These are phyloP conservation scores for Ecliptopera silaceata DNA, from an alignment of 2,888 invertebrate genomes.

Conservation along the genomic window DNA sequence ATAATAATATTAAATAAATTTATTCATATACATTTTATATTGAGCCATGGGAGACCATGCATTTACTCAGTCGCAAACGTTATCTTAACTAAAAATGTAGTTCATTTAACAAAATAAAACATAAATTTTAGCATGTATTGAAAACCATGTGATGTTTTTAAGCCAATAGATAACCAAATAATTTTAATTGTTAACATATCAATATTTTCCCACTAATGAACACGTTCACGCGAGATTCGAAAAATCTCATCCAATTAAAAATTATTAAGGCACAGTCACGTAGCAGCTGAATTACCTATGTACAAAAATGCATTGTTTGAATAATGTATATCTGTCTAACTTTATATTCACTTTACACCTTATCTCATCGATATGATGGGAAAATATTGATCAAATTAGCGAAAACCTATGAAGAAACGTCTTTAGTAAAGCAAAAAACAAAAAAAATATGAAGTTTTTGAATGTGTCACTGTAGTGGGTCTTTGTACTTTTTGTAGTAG, in stretches of 20 bases:
- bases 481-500: conserved; percentile 20
- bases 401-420: neutral
- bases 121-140: neutral
- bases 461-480: conserved; percentile 7
- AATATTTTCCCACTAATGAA: conserved; percentile 19
- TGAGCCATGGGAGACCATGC: conserved; percentile 46
- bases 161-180: neutral
- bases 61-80: conserved; percentile 35
- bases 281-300: conserved; percentile 9
- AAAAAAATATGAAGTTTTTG: neutral
- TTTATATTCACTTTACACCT: neutral
- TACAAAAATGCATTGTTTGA: conserved; percentile 4
- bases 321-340: conserved; percentile 4
- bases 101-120: neutral
- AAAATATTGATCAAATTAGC: conserved; percentile 16
- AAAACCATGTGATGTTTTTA: neutral
- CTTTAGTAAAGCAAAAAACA: neutral
- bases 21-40: conserved; percentile 35
- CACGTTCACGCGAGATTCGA: conserved; percentile 4
- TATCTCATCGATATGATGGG: conserved; percentile 2
- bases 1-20: too few relatives aligned
- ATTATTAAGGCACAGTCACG: conserved; percentile 26
- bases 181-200: conserved; percentile 2
- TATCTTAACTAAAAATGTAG: neutral
- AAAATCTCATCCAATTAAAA: conserved; percentile 17